These are phyloP conservation scores for Aegotheles bennettii DNA, from an alignment of 2,113 vertebrate species.

Conservation along the genomic window DNA sequence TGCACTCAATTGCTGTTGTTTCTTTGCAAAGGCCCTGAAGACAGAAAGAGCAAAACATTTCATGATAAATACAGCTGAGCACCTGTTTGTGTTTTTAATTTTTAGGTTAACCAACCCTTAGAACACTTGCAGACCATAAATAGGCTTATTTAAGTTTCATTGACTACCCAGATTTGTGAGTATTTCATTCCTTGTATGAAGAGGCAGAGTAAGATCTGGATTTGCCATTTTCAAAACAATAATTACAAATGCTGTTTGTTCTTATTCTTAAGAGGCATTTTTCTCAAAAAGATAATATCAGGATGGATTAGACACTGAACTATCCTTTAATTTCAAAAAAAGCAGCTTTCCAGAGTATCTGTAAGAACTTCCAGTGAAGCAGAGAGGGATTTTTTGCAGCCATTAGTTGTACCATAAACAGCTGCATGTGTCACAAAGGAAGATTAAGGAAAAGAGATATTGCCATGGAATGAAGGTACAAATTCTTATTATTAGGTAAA, in stretches of 20 bases:
- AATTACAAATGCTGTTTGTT: not conserved
- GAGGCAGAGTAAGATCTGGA: not conserved
- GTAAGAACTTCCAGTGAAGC: not conserved
- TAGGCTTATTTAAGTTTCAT: not conserved
- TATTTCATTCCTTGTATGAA: not conserved
- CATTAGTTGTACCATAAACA: not conserved
- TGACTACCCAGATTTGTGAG: not conserved
- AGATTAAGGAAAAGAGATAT: not conserved
- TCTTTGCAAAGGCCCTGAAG: constrained; percentile 92
- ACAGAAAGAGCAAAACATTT: not conserved
- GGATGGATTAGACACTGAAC: not conserved
- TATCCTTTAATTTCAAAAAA: not conserved
- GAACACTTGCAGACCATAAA: not conserved
- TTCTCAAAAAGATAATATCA: not conserved
- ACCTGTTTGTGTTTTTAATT: not conserved
- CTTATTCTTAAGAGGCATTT: not conserved
- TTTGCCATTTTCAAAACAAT: not conserved
- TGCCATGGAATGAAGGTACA: not conserved
- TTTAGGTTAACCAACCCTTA: not conserved
- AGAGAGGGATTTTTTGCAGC: not conserved
- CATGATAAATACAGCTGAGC: not conserved
- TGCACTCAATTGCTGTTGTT: constrained; percentile 95
- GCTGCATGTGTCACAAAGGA: not conserved
- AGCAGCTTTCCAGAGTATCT: not conserved
- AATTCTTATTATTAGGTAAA: not conserved